phyloP scores from a whole-genome alignment of 1,140 invertebrate genomes.

The Calephelis virginiensis region DNA sequence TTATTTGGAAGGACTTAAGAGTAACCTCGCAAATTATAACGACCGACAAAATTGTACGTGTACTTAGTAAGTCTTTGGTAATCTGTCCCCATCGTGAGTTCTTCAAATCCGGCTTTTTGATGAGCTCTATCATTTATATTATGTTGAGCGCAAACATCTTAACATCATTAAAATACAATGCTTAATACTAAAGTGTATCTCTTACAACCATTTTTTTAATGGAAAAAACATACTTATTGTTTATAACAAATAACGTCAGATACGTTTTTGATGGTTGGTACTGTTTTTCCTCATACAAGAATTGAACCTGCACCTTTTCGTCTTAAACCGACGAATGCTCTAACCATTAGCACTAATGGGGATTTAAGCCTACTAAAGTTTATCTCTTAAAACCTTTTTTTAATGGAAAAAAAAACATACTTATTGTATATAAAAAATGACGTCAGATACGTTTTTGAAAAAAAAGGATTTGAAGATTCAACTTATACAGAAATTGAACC shows the following conservation, averaged over 20 bases:
- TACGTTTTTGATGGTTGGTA: not conserved
- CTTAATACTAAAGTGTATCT: not conserved
- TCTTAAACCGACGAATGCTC: too few species aligned
- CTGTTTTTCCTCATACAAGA: too few species aligned
- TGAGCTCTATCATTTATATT: constrained; percentile 29
- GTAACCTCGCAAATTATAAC: constrained; percentile 73
- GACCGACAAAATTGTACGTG: constrained; percentile 56
- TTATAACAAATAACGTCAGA: not conserved
- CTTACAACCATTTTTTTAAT: not conserved
- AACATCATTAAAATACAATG: constrained; percentile 14
- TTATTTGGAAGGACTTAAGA: constrained; percentile 71
- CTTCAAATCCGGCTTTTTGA: constrained; percentile 45
- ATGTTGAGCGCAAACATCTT: constrained; percentile 9
- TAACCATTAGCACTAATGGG: too few species aligned
- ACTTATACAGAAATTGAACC: too few species aligned
- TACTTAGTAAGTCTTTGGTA: constrained; percentile 66
- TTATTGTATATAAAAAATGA: not conserved
- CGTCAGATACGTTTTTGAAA: not conserved
- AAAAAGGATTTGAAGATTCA: too few species aligned
- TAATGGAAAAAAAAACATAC: too few species aligned
- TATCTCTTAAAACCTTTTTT: not conserved
- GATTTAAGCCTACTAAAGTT: not conserved
- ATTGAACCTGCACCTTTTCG: too few species aligned
- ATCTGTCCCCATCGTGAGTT: constrained; percentile 55
- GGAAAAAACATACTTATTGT: not conserved